phyloP scores from a whole-genome alignment of 2,113 vertebrate species.

The Brachirus orientalis region DNA sequence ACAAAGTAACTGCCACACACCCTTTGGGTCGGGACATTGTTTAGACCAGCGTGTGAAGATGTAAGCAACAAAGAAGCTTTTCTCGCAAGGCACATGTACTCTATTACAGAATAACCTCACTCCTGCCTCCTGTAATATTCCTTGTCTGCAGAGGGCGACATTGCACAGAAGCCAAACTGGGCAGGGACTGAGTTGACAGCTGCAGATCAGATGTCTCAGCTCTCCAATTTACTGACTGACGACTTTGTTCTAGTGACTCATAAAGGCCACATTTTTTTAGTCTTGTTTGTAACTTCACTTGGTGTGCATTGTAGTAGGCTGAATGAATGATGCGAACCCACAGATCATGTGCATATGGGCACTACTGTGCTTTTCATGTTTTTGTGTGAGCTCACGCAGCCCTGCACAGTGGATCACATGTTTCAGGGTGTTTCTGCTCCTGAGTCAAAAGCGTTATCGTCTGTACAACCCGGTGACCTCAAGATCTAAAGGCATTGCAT shows the following conservation, averaged over 20 bases:
- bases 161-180: slow-evolving; percentile 42
- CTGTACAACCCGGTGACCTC: slow-evolving; percentile 25
- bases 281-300: no score
- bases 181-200: slow-evolving; percentile 31
- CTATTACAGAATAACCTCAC: not conserved
- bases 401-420: not conserved
- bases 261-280: slow-evolving; percentile 36
- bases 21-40: no score
- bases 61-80: no score
- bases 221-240: slow-evolving; percentile 40
- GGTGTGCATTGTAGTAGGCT: slow-evolving; percentile 7
- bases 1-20: no score
- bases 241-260: slow-evolving; percentile 61
- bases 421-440: slow-evolving; percentile 23
- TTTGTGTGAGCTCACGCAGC: slow-evolving; percentile 13
- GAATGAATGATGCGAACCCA: slow-evolving; percentile 17
- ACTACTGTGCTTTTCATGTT: slow-evolving; percentile 38
- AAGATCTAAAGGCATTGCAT: slow-evolving; percentile 40
- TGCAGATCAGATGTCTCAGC: slow-evolving; percentile 69
- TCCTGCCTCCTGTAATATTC: not conserved
- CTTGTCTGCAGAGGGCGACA: slow-evolving; percentile 62
- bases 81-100: no score
- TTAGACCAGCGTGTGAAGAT: no score
- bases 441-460: slow-evolving; percentile 43
- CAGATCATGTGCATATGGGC: slow-evolving; percentile 29